Evolutionary conservation across 2,113 vertebrate genomes (phyloP).

Genomic region (Pterocles orientalis): DNA sequence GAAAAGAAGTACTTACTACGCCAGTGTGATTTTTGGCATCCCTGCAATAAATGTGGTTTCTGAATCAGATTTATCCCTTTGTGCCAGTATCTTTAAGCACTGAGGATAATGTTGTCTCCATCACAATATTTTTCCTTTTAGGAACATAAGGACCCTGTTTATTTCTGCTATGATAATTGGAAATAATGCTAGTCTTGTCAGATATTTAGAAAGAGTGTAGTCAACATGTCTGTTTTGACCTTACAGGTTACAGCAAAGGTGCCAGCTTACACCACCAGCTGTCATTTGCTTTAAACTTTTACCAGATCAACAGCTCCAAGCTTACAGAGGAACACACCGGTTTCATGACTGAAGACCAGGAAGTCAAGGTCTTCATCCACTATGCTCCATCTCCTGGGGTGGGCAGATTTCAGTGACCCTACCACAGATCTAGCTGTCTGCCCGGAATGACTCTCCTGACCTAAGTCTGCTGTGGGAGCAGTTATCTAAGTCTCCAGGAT

Average conservation of each 20-base stretch:
- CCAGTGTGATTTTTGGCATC: neutral
- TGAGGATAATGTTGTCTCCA: neutral
- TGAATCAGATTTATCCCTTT: neutral
- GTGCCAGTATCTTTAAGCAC: neutral
- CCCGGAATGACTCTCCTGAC: neutral
- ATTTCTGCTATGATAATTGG: neutral
- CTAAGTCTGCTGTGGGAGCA: fast-evolving
- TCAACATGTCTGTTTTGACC: neutral
- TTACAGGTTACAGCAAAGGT: conserved; percentile 9
- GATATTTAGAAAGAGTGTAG: neutral
- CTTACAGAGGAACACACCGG: neutral
- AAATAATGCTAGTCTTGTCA: neutral
- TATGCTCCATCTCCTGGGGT: neutral
- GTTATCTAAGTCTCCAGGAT: neutral
- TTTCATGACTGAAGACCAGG: neutral
- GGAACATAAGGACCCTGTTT: neutral
- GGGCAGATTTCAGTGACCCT: neutral
- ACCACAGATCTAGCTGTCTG: neutral
- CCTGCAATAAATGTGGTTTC: neutral
- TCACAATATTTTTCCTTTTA: neutral
- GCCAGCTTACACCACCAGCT: conserved; percentile 12
- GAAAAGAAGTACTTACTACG: neutral
- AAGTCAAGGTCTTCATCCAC: neutral
- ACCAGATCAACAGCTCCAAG: neutral
- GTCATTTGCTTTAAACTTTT: conserved; percentile 2